These are phyloP conservation scores for Meteorus colon DNA, from an alignment of 2,888 invertebrate species.

Conservation along the genomic window DNA sequence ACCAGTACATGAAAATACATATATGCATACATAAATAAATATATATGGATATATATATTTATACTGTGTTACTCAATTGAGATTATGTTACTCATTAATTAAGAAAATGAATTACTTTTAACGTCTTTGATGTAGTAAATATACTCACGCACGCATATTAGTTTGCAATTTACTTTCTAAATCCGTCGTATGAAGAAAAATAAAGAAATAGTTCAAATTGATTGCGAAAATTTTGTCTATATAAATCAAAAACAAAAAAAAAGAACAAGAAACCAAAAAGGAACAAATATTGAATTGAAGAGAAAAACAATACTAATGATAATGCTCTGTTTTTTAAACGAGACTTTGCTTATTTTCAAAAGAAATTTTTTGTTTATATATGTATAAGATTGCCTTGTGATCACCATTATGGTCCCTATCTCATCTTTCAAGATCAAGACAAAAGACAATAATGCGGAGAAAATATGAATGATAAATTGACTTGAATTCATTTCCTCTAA, in stretches of 20 bases:
- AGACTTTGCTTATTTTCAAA: slow-evolving; percentile 12
- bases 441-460: slow-evolving; percentile 30
- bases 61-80: background rate
- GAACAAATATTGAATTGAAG: slow-evolving; percentile 32
- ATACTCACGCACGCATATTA: background rate
- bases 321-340: slow-evolving; percentile 51
- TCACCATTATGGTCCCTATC: slow-evolving; percentile 4
- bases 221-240: slow-evolving; percentile 1
- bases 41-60: no score
- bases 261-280: slow-evolving; percentile 13
- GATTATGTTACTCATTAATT: background rate
- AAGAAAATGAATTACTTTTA: background rate
- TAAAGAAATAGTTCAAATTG: background rate
- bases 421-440: slow-evolving; percentile 24
- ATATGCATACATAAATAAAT: background rate
- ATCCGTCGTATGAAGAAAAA: background rate
- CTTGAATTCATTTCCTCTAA: slow-evolving; percentile 75
- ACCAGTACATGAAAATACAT: background rate
- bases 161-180: background rate
- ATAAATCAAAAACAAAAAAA: slow-evolving; percentile 23
- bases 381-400: background rate
- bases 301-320: slow-evolving; percentile 54
- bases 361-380: slow-evolving; percentile 1
- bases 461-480: slow-evolving; percentile 39
- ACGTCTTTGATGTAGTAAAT: background rate